A percentile compares a stretch with the other conserved stretches of the same genome.
Evolutionary conservation across 2,797 vertebrate genomes (phyloP).

Genomic region (Nyctalus aviator): DNA sequence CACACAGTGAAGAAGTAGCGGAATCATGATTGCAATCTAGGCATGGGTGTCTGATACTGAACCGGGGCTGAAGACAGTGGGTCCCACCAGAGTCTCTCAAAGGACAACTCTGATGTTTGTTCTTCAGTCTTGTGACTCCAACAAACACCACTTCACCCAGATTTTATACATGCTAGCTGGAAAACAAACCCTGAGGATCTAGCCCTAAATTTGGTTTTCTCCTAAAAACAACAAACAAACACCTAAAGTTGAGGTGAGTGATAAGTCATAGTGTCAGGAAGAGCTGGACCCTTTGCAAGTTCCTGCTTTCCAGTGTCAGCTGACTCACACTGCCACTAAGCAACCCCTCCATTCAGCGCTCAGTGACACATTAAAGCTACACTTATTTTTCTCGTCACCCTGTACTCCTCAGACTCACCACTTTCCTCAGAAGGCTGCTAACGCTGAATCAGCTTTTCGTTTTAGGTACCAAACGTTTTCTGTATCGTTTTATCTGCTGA

Average conservation of each 20-base stretch:
- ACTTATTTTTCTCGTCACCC: background rate
- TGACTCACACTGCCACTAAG: background rate
- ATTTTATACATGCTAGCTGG: background rate
- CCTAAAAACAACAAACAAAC: background rate
- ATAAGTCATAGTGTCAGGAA: background rate
- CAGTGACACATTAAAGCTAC: background rate
- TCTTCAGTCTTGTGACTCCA: background rate
- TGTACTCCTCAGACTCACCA: fast-evolving
- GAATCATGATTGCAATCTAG: background rate
- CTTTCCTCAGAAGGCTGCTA: background rate
- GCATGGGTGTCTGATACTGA: background rate
- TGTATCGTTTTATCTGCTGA: background rate
- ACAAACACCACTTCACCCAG: background rate
- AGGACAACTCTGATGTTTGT: background rate
- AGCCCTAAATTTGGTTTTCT: background rate
- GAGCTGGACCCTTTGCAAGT: background rate
- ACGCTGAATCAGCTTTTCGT: background rate
- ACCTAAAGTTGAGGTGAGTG: background rate
- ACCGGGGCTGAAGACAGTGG: background rate
- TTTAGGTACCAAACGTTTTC: background rate
- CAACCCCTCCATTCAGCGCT: too few species aligned
- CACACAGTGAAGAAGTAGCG: background rate
- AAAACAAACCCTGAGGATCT: background rate
- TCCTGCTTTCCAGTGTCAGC: background rate
- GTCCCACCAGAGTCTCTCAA: background rate